Base-by-base conservation (phyloP, 64 coral and sea anemone species). In the Exaiptasia diaphana region DNA sequence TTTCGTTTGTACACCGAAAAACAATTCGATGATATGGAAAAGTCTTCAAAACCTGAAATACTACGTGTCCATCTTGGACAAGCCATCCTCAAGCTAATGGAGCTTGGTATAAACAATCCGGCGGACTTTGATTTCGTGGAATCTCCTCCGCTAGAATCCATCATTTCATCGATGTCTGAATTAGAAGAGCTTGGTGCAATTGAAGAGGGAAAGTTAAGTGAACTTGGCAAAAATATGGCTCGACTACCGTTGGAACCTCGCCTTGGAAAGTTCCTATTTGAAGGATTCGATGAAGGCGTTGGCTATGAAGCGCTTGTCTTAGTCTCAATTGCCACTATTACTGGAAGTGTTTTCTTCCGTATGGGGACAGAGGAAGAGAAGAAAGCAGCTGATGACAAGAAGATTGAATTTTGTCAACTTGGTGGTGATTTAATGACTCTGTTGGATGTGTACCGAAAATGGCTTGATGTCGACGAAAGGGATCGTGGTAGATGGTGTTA, bases 341-440 rank as follows among this genome's bases (percentile, higher is more conserved):
- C 49, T 64, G 91, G 85, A 0, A 93, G 79, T 30, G 54, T 93
- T 4, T 93, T 93, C 30, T 93, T 88, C 38, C 91, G 91, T 24
- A 93, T 93, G 91, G 91, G 91, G 13, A 93, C 59, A 14, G 91
- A 93, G 11, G 85, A 89, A 11, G 91, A 93, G 48, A 93, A 88
- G 74, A 82, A 83, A 50, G 39, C 71, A 38, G 85, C 86, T n/a
- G 91, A 93, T 42, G 61, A 41, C 4, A 83, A 29, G 61, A 93
- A 93, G 73, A 70, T 93, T 10, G 20, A 55, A 36, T 93, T 93
- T 82, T 93, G 85, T 56, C 71, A 88, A 2, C 37, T 50, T 38
- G 91, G 85, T 27, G 91, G 91, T 5, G 91, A 93, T 82, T 30
- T 93, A 23, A 35, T 93, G 57, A 93, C 91, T 5, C 27, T 93